These are phyloP conservation scores for Uromys caudimaculatus DNA, from an alignment of 2,797 vertebrate species.

Conservation along the genomic window DNA sequence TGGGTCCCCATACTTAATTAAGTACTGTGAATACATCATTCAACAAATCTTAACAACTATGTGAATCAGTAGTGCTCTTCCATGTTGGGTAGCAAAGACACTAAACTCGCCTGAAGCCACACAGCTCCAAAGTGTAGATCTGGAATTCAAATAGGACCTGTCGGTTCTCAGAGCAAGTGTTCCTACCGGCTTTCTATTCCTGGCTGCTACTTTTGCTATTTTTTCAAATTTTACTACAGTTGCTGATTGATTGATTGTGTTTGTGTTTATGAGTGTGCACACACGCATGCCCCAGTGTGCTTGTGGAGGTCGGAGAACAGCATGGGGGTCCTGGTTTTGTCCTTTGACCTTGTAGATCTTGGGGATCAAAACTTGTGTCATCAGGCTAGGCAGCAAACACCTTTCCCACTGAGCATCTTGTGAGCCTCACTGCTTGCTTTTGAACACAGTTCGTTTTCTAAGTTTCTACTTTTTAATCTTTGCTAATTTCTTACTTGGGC, in stretches of 20 bases:
- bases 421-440: background rate
- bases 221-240: background rate
- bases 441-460: background rate
- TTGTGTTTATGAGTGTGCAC: background rate
- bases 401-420: background rate
- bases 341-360: background rate
- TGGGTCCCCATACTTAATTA: background rate
- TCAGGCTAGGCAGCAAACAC: background rate
- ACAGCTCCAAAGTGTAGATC: background rate
- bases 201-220: background rate
- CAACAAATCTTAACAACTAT: background rate
- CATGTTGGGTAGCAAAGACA: conserved; percentile 1
- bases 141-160: background rate
- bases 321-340: background rate
- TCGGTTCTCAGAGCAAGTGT: background rate
- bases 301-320: background rate
- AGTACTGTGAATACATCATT: background rate
- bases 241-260: background rate
- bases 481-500: conserved; percentile 8
- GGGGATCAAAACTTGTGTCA: background rate
- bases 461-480: background rate
- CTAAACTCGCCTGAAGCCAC: background rate
- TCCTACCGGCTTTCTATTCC: background rate
- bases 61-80: background rate
- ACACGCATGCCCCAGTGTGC: background rate